Base-by-base conservation (phyloP, 2,888 invertebrate species). In the Chrysolina americana region DNA sequence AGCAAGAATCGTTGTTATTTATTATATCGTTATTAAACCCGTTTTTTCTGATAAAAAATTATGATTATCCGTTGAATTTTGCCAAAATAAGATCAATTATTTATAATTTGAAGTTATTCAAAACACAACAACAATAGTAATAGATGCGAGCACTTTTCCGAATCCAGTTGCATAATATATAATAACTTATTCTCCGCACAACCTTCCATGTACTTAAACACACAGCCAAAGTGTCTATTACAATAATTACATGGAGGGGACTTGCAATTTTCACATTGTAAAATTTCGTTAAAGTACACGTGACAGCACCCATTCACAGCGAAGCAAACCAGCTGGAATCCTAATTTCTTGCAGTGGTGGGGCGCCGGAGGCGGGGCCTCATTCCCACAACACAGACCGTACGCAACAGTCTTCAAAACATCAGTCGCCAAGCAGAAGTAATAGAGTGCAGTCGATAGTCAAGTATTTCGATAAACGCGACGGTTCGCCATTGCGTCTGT, bases 241-340 rank as follows among this genome's bases (percentile, higher is more conserved):
- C 74, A 78, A 76, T 78, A 78, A 78, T 76, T 76, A 78, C 65
- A 74, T 69, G 75, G 81, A 77, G 82, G 82, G 81, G 80, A 76
- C 76, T 76, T 76, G 76, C 81, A 83, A 81, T 83, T 83, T 82
- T 83, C 84, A 85, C 84, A 83, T 85, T 85, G 85, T 84, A 82
- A 81, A 84, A 82, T 84, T 84, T 83, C 78, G 79, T 81, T 36
- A 80, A 81, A 82, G 75, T 79, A 79, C 85, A 85, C 85, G 85
- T 85, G 85, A 85, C 84, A 83, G 81, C 83, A 82, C 84, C 85
- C 86, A 86, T 85, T 86, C 85, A 86, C 80, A 78, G 81, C 82
- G 82, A 81, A 80, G 83, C 81, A 80, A 79, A 79, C 76, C 84
- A 82, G 82, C 84, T 84, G 85, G 80, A 84, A 75, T 81, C 84